These are phyloP conservation scores for Plebejus anna DNA, from an alignment of 2,888 invertebrate species.

Conservation along the genomic window DNA sequence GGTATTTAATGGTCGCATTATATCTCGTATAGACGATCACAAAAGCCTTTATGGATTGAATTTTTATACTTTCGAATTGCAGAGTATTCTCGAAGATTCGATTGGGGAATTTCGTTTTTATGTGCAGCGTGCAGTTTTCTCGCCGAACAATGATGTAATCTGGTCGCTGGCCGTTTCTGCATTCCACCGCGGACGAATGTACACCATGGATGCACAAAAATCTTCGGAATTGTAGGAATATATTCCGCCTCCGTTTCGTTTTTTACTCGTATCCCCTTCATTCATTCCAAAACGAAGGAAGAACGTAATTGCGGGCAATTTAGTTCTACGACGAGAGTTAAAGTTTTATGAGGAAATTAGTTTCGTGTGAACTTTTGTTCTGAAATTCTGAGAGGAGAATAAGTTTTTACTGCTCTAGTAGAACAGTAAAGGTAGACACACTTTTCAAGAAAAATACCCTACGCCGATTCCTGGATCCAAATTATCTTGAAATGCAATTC, in stretches of 20 bases:
- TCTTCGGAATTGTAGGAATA: conserved; percentile 23
- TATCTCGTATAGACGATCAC: conserved; percentile 34
- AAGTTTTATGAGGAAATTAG: conserved; percentile 19
- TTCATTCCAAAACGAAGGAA: conserved; percentile 14
- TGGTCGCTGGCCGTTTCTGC: conserved; percentile 21
- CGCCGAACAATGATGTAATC: conserved; percentile 26
- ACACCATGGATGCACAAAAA: conserved; percentile 11
- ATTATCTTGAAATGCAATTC: too few species aligned
- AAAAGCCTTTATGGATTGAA: conserved; percentile 29
- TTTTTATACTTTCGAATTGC: conserved; percentile 17
- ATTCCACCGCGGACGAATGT: conserved; percentile 14
- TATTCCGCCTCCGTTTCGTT: neutral
- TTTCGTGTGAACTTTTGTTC: neutral
- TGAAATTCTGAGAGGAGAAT: neutral
- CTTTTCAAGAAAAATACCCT: too few species aligned
- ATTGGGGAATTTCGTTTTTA: neutral
- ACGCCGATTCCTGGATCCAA: too few species aligned
- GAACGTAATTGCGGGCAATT: conserved; percentile 11
- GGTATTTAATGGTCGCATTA: conserved; percentile 40
- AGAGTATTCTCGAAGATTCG: neutral
- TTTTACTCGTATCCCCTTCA: conserved; percentile 14
- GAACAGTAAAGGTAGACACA: too few species aligned
- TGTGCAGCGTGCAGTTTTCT: conserved; percentile 12
- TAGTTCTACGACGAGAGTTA: conserved; percentile 12
- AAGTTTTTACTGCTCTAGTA: neutral